Base-by-base conservation (phyloP, 2,797 vertebrate genomes). In the Mycteria americana region DNA sequence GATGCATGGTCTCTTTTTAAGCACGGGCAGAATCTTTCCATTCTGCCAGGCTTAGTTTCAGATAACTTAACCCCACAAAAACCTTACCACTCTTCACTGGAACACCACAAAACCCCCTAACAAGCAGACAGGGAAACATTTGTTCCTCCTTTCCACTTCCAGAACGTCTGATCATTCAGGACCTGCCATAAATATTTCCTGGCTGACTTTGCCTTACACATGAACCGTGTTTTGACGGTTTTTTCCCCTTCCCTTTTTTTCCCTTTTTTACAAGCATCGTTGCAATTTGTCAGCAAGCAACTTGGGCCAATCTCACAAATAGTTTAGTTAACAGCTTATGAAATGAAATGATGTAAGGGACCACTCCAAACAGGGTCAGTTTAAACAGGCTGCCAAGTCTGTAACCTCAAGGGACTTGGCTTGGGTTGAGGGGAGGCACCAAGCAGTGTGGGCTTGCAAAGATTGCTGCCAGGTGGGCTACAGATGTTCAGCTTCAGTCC, bases 391-490 rank as follows among this genome's bases (percentile, higher is more conserved):
- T 96, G 94, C 64, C 85, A 95, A 95, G 62, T 85, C 69, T 86
- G 39, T 60, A 94, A 92, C 60, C 91, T 88, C 51, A 43, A 57
- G 91, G 63, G 89, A 65, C 51, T 84, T 85, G 76, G 43, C 62
- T 6, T 68, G 81, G 86, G 67, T 80, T 93, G 84, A 89, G 73
- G 78, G 73, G 77, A 95, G 91, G 82, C 79, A 95, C 78, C 83
- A 92, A 94, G 70, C 73, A 65, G 84, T 89, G 91, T 95, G 88
- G 89, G 84, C 50, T 96, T 92, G 86, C 83, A 88, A 74, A 89
- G 85, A 96, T 89, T 97, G 75, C 67, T 97, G 88, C 83, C 97
- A 97, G 96, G 96, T 96, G 95, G 94, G 74, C 80, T 88, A 69
- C 96, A 97, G 93, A 96, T 96, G 96, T 95, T 92, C 11, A 0